Conservation (phyloP, 2,797 vertebrate species). For the Onychomys arenicola region DNA sequence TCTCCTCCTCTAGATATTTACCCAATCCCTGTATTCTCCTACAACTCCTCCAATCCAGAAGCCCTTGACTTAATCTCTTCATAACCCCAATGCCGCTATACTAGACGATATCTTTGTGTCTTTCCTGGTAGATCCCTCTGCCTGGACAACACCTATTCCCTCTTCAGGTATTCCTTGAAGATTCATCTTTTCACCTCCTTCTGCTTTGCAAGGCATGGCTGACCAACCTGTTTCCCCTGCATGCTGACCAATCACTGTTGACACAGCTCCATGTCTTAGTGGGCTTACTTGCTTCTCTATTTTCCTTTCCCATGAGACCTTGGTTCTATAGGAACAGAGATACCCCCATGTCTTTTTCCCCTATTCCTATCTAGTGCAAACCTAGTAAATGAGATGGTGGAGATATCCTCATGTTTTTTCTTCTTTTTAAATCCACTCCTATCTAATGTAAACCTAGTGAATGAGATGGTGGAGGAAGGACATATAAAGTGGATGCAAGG, state of each 20-base stretch:
- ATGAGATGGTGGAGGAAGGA: background rate
- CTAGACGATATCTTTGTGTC: background rate
- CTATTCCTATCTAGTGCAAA: background rate
- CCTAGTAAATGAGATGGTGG: too few species aligned
- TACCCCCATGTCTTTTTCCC: background rate
- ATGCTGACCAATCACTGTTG: background rate
- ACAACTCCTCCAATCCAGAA: background rate
- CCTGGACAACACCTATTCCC: background rate
- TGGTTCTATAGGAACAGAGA: too few species aligned
- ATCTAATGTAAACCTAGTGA: background rate
- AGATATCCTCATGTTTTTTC: background rate
- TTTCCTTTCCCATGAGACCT: background rate
- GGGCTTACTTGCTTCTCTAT: background rate
- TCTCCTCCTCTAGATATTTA: background rate
- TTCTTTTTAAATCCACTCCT: background rate
- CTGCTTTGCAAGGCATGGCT: background rate
- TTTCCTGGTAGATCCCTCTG: background rate
- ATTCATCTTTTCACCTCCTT: background rate
- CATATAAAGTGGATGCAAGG: background rate
- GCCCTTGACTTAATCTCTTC: background rate
- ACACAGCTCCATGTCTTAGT: background rate
- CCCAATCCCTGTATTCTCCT: rapidly evolving
- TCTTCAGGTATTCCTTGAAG: background rate
- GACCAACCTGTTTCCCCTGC: background rate
- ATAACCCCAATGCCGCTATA: background rate